phyloP scores from a whole-genome alignment of 1,140 invertebrate species.

The Myzus persicae region DNA sequence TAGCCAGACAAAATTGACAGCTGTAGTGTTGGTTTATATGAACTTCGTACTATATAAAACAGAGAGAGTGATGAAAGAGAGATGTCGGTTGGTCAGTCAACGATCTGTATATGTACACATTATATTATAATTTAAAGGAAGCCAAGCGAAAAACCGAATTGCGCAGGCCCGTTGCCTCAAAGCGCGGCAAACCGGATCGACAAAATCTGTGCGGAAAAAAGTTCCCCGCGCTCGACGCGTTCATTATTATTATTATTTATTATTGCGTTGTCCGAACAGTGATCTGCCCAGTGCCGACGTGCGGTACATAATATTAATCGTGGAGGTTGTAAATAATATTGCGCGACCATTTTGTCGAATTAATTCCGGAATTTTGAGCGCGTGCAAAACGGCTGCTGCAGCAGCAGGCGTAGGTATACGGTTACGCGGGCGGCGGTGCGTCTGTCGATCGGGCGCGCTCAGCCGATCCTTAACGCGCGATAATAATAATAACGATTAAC shows the following conservation, averaged over 20 bases:
- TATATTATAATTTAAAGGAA: neutral
- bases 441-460: neutral
- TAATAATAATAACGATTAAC: neutral
- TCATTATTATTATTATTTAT: conserved; percentile 14
- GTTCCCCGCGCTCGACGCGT: neutral
- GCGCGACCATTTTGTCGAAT: neutral
- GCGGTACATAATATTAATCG: neutral
- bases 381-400: neutral
- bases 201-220: neutral
- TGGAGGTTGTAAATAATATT: neutral
- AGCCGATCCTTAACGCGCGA: neutral
- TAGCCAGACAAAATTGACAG: no score
- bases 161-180: neutral
- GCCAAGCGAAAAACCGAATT: neutral
- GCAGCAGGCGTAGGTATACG: neutral
- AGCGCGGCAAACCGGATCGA: neutral
- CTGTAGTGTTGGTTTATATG: no score
- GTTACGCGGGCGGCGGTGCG: neutral
- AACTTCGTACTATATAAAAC: no score
- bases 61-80: no score
- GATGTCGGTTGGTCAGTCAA: no score
- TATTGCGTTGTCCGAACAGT: neutral
- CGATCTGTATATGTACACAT: neutral
- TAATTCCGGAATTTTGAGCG: neutral
- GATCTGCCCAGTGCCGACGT: neutral